Conservation (phyloP, 2,888 invertebrate species). For the Microctonus aethiopoides region DNA sequence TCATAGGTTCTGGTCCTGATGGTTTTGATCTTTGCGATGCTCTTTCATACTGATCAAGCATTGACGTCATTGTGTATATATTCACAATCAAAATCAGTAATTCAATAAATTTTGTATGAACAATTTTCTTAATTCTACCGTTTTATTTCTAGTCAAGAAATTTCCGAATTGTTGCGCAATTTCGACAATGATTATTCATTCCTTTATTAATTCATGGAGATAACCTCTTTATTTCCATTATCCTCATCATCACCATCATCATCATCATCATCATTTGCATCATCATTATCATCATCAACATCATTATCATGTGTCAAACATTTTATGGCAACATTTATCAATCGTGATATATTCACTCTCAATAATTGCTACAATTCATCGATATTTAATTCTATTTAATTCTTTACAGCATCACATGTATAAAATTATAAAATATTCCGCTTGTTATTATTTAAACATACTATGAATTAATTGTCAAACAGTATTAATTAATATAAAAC, state of each 20-base stretch:
- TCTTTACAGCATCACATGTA: background rate
- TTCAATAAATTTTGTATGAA: background rate
- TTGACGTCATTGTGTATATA: constrained; percentile 76
- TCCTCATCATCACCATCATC: too few species aligned
- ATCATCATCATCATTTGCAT: too few species aligned
- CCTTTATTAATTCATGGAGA: background rate
- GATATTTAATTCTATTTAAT: background rate
- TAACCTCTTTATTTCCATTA: background rate
- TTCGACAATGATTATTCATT: background rate
- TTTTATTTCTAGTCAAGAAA: background rate
- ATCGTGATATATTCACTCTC: background rate
- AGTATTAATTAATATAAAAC: background rate
- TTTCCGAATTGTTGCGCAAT: background rate
- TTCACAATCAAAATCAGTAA: background rate
- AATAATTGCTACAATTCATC: background rate
- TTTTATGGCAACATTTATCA: background rate
- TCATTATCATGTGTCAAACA: too few species aligned
- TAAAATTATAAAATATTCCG: background rate
- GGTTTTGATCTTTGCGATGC: constrained; percentile 73
- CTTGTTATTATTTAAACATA: background rate
- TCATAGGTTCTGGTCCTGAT: constrained; percentile 59
- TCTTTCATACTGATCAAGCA: constrained; percentile 87
- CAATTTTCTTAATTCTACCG: background rate
- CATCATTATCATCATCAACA: too few species aligned
- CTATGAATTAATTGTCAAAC: background rate